phyloP scores from a whole-genome alignment of 2,888 invertebrate genomes.

The Torymus aiolomorphi region DNA sequence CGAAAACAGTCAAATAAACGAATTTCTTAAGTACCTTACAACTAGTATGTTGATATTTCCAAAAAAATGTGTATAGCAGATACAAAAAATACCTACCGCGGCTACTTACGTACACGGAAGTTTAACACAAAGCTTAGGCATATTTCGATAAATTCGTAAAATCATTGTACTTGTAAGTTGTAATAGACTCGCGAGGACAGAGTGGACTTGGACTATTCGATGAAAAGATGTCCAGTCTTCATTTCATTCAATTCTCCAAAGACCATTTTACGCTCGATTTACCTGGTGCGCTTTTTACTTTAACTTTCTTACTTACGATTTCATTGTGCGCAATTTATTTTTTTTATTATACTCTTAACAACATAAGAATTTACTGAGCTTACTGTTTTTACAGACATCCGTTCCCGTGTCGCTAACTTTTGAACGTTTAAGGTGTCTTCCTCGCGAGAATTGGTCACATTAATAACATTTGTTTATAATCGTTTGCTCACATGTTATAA shows the following conservation, averaged over 20 bases:
- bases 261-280: conserved; percentile 71
- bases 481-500: too few species aligned
- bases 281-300: conserved; percentile 73
- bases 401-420: conserved; percentile 8
- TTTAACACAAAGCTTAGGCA: conserved; percentile 75
- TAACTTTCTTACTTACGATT: conserved; percentile 70
- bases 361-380: conserved; percentile 28
- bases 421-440: neutral
- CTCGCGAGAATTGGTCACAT: too few species aligned
- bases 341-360: conserved; percentile 42
- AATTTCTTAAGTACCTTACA: conserved; percentile 67
- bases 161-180: conserved; percentile 67
- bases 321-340: conserved; percentile 68
- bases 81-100: conserved; percentile 80
- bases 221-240: conserved; percentile 75
- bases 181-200: conserved; percentile 74
- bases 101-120: conserved; percentile 78
- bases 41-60: conserved; percentile 68
- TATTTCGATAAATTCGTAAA: conserved; percentile 72
- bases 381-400: conserved; percentile 7
- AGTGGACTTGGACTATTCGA: conserved; percentile 73
- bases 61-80: conserved; percentile 69
- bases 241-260: conserved; percentile 69
- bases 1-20: conserved; percentile 57
- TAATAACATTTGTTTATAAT: too few species aligned